phyloP scores from a whole-genome alignment of 2,888 invertebrate genomes.

The Polydrusus pterygomalis region DNA sequence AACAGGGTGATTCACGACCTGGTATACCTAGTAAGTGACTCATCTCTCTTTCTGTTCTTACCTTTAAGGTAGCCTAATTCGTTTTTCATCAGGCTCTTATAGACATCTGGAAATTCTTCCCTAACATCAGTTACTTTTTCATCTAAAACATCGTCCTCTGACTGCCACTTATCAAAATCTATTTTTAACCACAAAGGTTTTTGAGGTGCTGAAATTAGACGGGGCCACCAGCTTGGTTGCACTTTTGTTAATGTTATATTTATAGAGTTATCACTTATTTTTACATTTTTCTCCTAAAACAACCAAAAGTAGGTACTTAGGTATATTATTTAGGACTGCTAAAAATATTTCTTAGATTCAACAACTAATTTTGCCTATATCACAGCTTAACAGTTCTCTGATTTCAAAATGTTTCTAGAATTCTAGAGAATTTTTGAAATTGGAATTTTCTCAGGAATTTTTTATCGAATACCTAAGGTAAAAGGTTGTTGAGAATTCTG shows the following conservation, averaged over 20 bases:
- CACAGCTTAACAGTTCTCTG: no score
- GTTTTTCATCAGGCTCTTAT: constrained; percentile 82
- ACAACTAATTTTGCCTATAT: no score
- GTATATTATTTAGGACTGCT: not conserved
- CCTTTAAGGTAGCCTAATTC: constrained; percentile 87
- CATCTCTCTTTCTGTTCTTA: constrained; percentile 64
- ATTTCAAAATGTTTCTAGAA: no score
- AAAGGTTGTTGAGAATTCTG: no score
- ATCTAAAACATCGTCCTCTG: constrained; percentile 81
- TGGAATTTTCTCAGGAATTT: no score
- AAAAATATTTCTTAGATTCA: no score
- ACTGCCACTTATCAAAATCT: constrained; percentile 93
- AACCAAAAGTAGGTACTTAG: not conserved
- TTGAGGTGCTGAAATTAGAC: constrained; percentile 85
- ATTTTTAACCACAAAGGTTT: constrained; percentile 95
- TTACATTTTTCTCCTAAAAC: constrained; percentile 62
- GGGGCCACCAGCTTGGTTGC: constrained; percentile 86
- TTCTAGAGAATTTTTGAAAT: no score
- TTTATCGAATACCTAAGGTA: no score
- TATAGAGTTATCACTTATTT: constrained; percentile 84
- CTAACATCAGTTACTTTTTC: constrained; percentile 81
- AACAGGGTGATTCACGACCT: no score
- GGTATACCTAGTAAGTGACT: no score
- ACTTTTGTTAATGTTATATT: constrained; percentile 84
- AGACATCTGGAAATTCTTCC: constrained; percentile 86